Percentiles rank a stretch among this genome's conserved stretches.
Evolutionary conservation across 2,888 invertebrate genomes (phyloP).

Genomic region (Saturnia pavonia): DNA sequence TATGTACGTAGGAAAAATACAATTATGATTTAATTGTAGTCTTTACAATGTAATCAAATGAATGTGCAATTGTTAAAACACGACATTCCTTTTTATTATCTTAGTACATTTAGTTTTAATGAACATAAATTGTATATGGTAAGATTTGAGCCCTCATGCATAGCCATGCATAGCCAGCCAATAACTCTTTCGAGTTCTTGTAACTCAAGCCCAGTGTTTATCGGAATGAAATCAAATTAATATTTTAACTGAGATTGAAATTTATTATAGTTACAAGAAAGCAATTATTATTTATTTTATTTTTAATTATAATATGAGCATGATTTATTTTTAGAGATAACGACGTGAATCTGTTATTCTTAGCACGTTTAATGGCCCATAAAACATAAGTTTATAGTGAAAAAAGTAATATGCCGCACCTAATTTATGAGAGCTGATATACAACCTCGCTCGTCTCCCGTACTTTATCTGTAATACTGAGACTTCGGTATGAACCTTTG

Average conservation of each 20-base stretch:
- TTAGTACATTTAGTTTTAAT: neutral
- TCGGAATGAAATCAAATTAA: slow-evolving; percentile 2
- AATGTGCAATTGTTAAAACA: neutral
- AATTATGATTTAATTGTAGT: neutral
- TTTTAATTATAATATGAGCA: neutral
- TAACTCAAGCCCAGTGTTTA: neutral
- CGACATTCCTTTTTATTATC: neutral
- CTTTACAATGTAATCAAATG: neutral
- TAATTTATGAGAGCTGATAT: too few relatives aligned
- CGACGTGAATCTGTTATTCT: neutral
- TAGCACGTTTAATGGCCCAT: neutral
- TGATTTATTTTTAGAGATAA: neutral
- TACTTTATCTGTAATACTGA: too few relatives aligned
- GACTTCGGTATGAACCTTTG: too few relatives aligned
- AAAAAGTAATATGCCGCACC: too few relatives aligned
- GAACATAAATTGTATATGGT: neutral
- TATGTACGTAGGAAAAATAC: neutral
- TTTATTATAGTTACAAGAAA: neutral
- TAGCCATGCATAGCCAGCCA: neutral
- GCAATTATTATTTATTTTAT: neutral
- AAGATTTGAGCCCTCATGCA: neutral
- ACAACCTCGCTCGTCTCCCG: too few relatives aligned
- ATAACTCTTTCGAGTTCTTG: neutral
- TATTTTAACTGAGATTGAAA: neutral
- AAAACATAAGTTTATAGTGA: too few relatives aligned